Percentiles rank a stretch among this genome's conserved stretches.
phyloP scores from a whole-genome alignment of 2,113 vertebrate species.

The Amia ocellicauda region DNA sequence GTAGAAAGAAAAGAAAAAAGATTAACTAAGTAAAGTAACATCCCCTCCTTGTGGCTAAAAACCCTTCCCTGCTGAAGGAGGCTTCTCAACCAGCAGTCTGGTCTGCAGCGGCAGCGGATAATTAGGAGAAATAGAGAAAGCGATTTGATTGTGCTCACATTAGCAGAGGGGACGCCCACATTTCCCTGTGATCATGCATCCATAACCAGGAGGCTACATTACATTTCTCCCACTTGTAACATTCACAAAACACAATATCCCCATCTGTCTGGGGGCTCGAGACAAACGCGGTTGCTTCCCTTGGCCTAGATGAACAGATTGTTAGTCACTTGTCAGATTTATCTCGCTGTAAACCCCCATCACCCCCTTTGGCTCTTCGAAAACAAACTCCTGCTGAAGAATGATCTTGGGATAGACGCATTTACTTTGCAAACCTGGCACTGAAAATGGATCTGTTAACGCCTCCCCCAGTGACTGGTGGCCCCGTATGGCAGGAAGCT shows the following conservation, averaged over 20 bases:
- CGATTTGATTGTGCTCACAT: conserved; percentile 13
- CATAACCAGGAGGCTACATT: not conserved
- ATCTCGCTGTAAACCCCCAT: too few relatives aligned
- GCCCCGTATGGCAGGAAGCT: too few relatives aligned
- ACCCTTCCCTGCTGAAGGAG: not conserved
- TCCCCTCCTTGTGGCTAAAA: not conserved
- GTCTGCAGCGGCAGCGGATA: conserved; percentile 23
- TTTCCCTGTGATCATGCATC: not conserved
- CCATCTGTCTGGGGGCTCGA: not conserved
- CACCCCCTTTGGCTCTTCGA: too few relatives aligned
- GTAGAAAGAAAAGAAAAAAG: conserved; percentile 21
- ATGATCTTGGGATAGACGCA: too few relatives aligned
- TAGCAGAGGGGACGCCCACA: not conserved
- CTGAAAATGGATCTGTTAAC: too few relatives aligned
- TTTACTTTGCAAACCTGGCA: too few relatives aligned
- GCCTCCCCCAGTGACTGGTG: too few relatives aligned
- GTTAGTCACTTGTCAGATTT: too few relatives aligned
- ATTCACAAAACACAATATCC: not conserved
- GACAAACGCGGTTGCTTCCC: too few relatives aligned
- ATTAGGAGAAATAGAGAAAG: conserved; percentile 24
- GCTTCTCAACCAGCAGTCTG: not conserved
- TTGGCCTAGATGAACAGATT: too few relatives aligned
- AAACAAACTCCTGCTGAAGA: too few relatives aligned
- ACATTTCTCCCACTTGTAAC: not conserved
- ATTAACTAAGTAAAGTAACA: conserved; percentile 14